A percentile compares a stretch with the other conserved stretches of the same genome.
Conservation (phyloP, 2,888 invertebrate genomes). For the Hoplodrina blanda region DNA sequence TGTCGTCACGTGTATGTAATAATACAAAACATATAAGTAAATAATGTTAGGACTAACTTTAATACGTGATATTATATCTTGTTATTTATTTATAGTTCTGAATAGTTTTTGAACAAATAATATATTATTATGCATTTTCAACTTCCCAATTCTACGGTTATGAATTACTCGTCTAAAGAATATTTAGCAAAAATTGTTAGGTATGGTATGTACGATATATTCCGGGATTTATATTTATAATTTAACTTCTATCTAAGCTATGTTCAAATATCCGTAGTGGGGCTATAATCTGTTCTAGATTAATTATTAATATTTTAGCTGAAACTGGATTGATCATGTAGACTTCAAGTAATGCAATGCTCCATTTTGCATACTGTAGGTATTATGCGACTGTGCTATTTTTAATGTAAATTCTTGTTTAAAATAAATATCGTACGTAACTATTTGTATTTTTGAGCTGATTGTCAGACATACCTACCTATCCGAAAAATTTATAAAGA, state of each 20-base stretch:
- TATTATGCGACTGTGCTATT: constrained; percentile 16
- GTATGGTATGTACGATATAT: constrained; percentile 18
- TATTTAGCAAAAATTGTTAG: constrained; percentile 3
- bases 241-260: constrained; percentile 12
- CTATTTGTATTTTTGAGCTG: constrained; percentile 20
- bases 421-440: constrained; percentile 14
- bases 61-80: constrained; percentile 66
- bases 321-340: constrained; percentile 32
- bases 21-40: constrained; percentile 27
- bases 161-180: constrained; percentile 4
- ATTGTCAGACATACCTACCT: constrained; percentile 17
- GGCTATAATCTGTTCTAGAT: constrained; percentile 40
- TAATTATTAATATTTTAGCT: constrained; percentile 52
- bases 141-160: constrained; percentile 27
- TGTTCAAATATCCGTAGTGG: constrained; percentile 36
- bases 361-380: constrained; percentile 23
- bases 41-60: constrained; percentile 47
- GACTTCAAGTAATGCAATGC: constrained; percentile 25
- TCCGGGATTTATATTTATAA: constrained; percentile 12
- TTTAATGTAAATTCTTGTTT: constrained; percentile 22
- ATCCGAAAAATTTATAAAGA: constrained; percentile 38
- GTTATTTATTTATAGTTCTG: constrained; percentile 64
- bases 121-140: constrained; percentile 31
- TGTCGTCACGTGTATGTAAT: constrained; percentile 12
- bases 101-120: constrained; percentile 38